Evolutionary conservation across 1,140 invertebrate species (phyloP), one percentile per base, ranked within the genome.

Genomic region (Vollenhovia emeryi): DNA sequence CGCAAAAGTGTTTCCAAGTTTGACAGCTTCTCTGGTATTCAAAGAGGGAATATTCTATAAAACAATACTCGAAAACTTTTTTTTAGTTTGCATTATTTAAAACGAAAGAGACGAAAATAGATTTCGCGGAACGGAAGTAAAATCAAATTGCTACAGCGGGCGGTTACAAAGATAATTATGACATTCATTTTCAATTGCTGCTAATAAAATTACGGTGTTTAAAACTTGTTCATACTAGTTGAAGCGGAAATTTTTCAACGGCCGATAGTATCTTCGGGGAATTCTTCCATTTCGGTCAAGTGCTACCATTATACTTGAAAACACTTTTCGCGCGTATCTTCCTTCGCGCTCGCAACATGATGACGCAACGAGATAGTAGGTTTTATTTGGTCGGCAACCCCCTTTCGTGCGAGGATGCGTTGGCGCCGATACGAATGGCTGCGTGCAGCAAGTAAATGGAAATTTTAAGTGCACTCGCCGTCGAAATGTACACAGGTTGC

Each of bases 391-490:
- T 52, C 50, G 85, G 48, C 5, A n/a, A 57, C 13, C 55, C 45
- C 40, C 36, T 7, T 60, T 57, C 27, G 71, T 57, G 55, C 73
- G 69, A 69, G 33, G 52, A 83, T 86, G 75, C 83, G 75, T 91
- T 84, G 50, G 59, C 75, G 59, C 48, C 87, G 57, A 86, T 83
- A 89, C 78, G 82, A 90, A 83, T 66, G 50, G 18, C 64, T 66
- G 84, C 64, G 78, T 89, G 71, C 84, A 68, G 59, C 83, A 79
- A 76, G 87, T 43, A 89, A 91, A 91, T 91, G 90, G 90, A 89
- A 91, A 91, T 89, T 91, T 91, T 91, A 91, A 91, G 88, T 90
- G 90, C 88, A 71, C 60, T 76, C 74, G 80, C 73, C 80, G 55
- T 48, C 74, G 82, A 85, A 88, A 88, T 86, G 55, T 62, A 83